Conservation (phyloP, 1,140 invertebrate species). For the Manduca sexta region DNA sequence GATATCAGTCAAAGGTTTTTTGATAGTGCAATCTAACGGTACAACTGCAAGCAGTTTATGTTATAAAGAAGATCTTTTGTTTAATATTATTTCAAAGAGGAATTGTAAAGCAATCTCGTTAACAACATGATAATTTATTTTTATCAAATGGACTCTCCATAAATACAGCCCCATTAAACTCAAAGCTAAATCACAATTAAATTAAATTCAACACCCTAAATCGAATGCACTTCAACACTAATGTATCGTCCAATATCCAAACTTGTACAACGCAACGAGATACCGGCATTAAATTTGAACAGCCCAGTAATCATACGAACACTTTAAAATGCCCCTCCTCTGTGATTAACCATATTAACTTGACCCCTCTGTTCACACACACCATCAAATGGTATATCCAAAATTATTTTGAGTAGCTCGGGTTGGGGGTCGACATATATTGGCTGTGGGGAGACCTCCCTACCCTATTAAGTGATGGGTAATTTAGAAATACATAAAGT, state of each 20-base stretch:
- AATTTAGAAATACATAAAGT: slow-evolving; percentile 68
- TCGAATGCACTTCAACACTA: neutral
- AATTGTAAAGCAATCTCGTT: too few relatives aligned
- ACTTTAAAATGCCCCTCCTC: slow-evolving; percentile 56
- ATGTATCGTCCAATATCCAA: slow-evolving; percentile 22
- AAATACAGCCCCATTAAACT: too few relatives aligned
- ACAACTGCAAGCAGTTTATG: too few relatives aligned
- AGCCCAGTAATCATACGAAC: slow-evolving; percentile 59
- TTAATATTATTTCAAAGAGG: too few relatives aligned
- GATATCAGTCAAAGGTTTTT: too few relatives aligned
- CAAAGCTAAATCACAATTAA: neutral
- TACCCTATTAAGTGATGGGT: slow-evolving; percentile 54
- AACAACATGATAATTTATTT: neutral
- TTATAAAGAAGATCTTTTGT: too few relatives aligned
- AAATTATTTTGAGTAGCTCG: neutral
- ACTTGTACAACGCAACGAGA: slow-evolving; percentile 31
- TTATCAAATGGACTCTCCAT: too few relatives aligned
- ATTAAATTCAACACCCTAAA: neutral
- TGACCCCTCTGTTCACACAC: slow-evolving; percentile 19
- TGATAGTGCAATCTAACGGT: too few relatives aligned
- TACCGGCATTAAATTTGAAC: slow-evolving; percentile 61
- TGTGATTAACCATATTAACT: slow-evolving; percentile 31
- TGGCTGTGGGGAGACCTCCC: slow-evolving; percentile 41
- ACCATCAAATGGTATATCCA: too few relatives aligned
- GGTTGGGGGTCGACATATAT: slow-evolving; percentile 26